Conservation (phyloP, 2,888 invertebrate species). For the Phrixothrix hirtus region DNA sequence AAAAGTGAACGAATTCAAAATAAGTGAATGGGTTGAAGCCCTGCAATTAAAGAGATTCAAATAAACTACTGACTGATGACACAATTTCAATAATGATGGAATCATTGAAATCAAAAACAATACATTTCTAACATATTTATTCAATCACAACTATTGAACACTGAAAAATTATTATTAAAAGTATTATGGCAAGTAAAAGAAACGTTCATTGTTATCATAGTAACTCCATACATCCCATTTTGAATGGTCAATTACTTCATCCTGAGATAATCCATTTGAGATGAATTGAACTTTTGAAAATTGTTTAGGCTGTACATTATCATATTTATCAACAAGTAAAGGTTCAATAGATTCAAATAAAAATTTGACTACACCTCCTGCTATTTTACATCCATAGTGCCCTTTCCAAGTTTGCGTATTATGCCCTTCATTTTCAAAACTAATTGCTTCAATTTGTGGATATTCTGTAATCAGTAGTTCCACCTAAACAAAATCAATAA, state of each 20-base stretch:
- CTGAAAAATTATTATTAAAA: no score
- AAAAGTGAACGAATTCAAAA: no score
- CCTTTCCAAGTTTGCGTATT: slow-evolving; percentile 67
- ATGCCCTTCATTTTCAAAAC: slow-evolving; percentile 60
- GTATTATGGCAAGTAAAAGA: not conserved
- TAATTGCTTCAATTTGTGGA: slow-evolving; percentile 56
- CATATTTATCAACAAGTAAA: slow-evolving; percentile 4
- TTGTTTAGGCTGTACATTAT: not conserved
- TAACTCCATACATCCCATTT: not conserved
- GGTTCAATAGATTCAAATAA: slow-evolving; percentile 42
- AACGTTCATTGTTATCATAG: not conserved
- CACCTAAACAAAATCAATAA: slow-evolving; percentile 53
- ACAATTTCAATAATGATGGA: no score
- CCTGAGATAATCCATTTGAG: not conserved
- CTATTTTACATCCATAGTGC: slow-evolving; percentile 69
- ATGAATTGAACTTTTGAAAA: not conserved
- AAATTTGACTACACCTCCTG: slow-evolving; percentile 59
- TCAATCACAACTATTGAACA: no score
- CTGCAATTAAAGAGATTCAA: no score
- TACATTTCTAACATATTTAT: no score
- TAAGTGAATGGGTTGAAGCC: no score
- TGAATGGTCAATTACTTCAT: not conserved
- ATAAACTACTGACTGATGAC: no score
- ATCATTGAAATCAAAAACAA: no score
- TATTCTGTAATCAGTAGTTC: slow-evolving; percentile 59